These are phyloP conservation scores for Romanogobio albipinnatus DNA, from an alignment of 2,113 vertebrate species.

Conservation along the genomic window DNA sequence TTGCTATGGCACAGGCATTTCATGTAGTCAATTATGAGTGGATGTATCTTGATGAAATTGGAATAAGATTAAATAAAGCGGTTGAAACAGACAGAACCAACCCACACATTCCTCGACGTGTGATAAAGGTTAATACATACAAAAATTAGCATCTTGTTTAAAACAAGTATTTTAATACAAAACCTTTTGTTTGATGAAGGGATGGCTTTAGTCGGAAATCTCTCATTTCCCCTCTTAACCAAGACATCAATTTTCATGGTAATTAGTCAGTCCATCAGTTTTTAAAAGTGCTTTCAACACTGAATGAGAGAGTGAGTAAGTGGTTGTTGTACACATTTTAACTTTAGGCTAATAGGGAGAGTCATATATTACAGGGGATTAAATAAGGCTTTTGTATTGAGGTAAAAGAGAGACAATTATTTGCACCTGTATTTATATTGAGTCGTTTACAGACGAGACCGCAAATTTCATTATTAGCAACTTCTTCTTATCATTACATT, in stretches of 20 bases:
- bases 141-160: not conserved
- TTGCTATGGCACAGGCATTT: not conserved
- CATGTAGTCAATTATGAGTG: not conserved
- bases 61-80: not conserved
- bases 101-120: not conserved
- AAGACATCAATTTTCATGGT: not conserved
- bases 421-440: not conserved
- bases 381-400: not conserved
- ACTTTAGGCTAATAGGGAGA: not conserved
- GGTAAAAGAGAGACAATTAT: not conserved
- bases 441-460: not conserved
- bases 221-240: not conserved
- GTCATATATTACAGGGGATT: not conserved
- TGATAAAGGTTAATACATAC: not conserved
- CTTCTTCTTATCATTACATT: not conserved
- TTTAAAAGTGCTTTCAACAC: not conserved
- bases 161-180: not conserved
- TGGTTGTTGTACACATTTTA: slow-evolving; percentile 12
- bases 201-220: not conserved
- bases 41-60: not conserved
- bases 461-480: not conserved
- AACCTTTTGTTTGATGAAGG: not conserved
- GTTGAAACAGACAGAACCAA: not conserved
- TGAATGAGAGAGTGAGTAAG: not conserved
- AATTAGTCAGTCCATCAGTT: not conserved